phyloP scores from a whole-genome alignment of 2,113 vertebrate genomes.

The Stictonetta naevosa region DNA sequence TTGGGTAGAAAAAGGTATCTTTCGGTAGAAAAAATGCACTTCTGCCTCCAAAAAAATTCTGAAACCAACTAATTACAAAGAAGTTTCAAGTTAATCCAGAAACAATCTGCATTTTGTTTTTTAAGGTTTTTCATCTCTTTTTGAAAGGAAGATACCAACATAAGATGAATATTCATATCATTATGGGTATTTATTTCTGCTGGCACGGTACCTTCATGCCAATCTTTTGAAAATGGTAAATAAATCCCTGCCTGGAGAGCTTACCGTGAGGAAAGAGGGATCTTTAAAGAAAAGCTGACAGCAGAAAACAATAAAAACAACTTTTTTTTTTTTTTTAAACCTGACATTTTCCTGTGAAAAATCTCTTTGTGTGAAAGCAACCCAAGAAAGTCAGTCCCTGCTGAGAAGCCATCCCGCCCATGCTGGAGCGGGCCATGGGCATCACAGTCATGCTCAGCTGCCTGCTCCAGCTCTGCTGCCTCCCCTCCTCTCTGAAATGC shows the following conservation, averaged over 20 bases:
- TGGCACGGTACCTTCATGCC: neutral
- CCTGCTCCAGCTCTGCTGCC: neutral
- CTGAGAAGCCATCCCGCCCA: neutral
- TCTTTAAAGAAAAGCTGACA: neutral
- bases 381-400: neutral
- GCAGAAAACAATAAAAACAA: constrained; percentile 1
- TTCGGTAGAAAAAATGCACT: neutral
- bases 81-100: neutral
- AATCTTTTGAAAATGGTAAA: neutral
- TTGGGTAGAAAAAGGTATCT: neutral
- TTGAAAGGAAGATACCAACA: neutral
- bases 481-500: neutral
- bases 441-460: neutral
- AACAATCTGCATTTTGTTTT: neutral
- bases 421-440: neutral
- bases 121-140: neutral
- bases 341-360: neutral
- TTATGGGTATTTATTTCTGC: neutral
- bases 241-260: neutral
- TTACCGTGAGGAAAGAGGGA: neutral
- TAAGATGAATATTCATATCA: neutral
- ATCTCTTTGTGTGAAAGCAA: neutral
- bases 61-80: neutral
- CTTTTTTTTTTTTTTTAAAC: neutral
- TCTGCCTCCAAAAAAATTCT: rapidly evolving